These are phyloP conservation scores for Pipistrellus pygmaeus DNA, from an alignment of 2,797 vertebrate species.

Conservation along the genomic window DNA sequence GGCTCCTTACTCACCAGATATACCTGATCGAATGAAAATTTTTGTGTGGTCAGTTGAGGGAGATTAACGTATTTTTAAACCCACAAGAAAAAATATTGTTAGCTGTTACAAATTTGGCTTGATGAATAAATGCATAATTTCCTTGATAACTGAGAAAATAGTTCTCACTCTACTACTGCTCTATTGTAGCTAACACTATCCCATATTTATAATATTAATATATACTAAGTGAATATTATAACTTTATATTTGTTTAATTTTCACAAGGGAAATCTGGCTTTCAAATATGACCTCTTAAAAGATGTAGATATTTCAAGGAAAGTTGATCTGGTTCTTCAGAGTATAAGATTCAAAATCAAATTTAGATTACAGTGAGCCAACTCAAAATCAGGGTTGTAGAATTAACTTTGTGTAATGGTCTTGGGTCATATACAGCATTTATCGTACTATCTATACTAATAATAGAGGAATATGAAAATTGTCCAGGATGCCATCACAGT, in stretches of 20 bases:
- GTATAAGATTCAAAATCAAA: constrained; percentile 41
- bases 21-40: neutral
- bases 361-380: neutral
- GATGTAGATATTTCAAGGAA: neutral
- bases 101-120: constrained; percentile 7
- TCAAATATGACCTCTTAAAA: constrained; percentile 14
- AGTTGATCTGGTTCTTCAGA: constrained; percentile 10
- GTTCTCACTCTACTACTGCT: neutral
- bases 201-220: neutral
- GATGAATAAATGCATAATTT: neutral
- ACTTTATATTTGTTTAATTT: constrained; percentile 18
- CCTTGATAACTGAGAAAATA: neutral
- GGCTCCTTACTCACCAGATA: neutral
- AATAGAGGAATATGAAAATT: no score
- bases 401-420: neutral
- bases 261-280: neutral
- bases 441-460: neutral
- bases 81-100: neutral
- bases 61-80: constrained; percentile 8
- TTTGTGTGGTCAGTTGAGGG: neutral
- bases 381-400: neutral
- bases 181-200: neutral
- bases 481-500: no score
- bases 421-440: neutral
- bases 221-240: neutral